Evolutionary conservation across 2,113 vertebrate genomes (phyloP).

Genomic region (Elephantulus edwardii): DNA sequence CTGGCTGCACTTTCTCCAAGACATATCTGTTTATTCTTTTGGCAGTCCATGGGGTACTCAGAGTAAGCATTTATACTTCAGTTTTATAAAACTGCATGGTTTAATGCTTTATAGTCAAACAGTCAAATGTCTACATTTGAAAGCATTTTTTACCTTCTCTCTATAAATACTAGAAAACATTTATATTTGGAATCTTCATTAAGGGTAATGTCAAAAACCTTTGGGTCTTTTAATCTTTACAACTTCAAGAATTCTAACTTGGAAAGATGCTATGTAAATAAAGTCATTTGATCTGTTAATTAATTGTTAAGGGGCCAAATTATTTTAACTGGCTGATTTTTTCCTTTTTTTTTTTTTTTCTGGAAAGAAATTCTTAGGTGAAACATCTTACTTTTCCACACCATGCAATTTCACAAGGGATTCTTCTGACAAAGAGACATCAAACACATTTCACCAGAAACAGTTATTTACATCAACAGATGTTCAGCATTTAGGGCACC

Average conservation of each 20-base stretch:
- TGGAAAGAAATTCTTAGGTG: slow-evolving; percentile 57
- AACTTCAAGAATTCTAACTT: slow-evolving; percentile 69
- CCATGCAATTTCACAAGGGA: slow-evolving; percentile 73
- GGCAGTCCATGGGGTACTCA: neutral
- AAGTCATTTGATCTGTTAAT: slow-evolving; percentile 73
- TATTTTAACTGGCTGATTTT: slow-evolving; percentile 65
- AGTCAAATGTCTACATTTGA: slow-evolving; percentile 68
- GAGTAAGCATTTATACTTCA: neutral
- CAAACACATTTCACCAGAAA: slow-evolving; percentile 74
- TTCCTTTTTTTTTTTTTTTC: neutral
- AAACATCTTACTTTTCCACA: slow-evolving; percentile 75
- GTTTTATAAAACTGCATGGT: slow-evolving; percentile 16
- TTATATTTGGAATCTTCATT: slow-evolving; percentile 57
- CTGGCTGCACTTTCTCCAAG: no score
- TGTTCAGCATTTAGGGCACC: slow-evolving; percentile 80
- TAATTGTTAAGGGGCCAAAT: slow-evolving; percentile 70
- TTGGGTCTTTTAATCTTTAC: slow-evolving; percentile 70
- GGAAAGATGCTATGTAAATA: slow-evolving; percentile 75
- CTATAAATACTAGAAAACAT: slow-evolving; percentile 60
- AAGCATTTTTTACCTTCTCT: slow-evolving; percentile 50
- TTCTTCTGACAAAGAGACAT: slow-evolving; percentile 75
- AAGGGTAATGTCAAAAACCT: slow-evolving; percentile 65
- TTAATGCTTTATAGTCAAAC: slow-evolving; percentile 36
- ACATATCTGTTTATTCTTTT: no score
- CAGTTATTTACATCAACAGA: slow-evolving; percentile 83